Evolutionary conservation across 2,113 vertebrate genomes (phyloP).

Genomic region (Lagenorhynchus albirostris): DNA sequence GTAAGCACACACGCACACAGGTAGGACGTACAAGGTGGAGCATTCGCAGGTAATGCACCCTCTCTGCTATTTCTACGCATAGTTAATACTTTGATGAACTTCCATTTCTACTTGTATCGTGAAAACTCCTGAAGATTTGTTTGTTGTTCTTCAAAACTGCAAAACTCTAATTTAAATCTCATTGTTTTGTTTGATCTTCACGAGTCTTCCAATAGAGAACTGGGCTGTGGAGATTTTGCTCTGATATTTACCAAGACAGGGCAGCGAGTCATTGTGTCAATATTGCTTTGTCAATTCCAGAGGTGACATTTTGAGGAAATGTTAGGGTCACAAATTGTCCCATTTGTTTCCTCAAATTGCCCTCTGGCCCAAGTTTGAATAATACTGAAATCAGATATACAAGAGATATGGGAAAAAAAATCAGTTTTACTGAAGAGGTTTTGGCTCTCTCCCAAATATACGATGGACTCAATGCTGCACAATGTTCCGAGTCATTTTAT

Average conservation of each 20-base stretch:
- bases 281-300: background rate
- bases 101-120: background rate
- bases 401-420: background rate
- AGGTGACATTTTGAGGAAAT: constrained; percentile 40
- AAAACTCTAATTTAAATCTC: constrained; percentile 45
- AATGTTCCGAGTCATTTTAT: background rate
- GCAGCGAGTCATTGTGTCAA: constrained; percentile 18
- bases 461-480: background rate
- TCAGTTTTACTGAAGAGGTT: background rate
- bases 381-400: background rate
- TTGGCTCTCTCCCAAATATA: background rate
- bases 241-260: constrained; percentile 51
- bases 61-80: background rate
- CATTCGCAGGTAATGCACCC: background rate
- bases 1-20: background rate
- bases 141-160: background rate
- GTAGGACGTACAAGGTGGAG: background rate
- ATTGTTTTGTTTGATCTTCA: constrained; percentile 27
- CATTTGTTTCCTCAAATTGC: background rate
- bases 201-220: background rate
- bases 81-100: constrained; percentile 32
- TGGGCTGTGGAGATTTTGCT: background rate
- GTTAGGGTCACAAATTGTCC: background rate
- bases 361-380: background rate
- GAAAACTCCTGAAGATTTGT: background rate